Evolutionary conservation across 2,797 vertebrate genomes (phyloP), one percentile per base, ranked within the genome.

Genomic region (Falco rusticolus): DNA sequence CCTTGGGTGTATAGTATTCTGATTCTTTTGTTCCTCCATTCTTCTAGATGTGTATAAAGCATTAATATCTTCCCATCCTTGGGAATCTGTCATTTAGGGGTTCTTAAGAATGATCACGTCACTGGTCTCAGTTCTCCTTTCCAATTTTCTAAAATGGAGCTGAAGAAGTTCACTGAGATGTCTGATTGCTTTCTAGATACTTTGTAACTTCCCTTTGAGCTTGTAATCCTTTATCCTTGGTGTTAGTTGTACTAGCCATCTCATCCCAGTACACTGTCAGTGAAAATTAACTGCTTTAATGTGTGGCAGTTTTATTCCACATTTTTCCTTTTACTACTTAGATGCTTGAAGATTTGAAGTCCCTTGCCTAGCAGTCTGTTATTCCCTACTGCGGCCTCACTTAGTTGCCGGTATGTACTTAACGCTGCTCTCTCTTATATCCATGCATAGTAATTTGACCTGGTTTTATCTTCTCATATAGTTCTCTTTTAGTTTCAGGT

Each of bases 111-210:
- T 6, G 39, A 37, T 21, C 11, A 39, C 26, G n/a, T 21, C 22
- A 4, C 60, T 31, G 56, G 2, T 93, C 76, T 96, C 86, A 11
- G 91, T 96, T 95, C 91, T 90, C 31, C 83, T 91, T 94, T 66
- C 85, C 47, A 26, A 15, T 33, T 76, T 84, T 39, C 56, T 63
- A 3, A 70, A 66, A 20, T 0, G 3, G 43, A 85, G 61, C 50
- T 80, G 71, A 25, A 78, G 39, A 21, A 61, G 41, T 56, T 77
- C 51, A 11, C 22, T 4, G 78, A 66, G 78, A 57, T 18, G 59
- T 10, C 84, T 21, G 17, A 19, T 24, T n/a, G 19, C n/a, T 81
- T 37, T 18, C 60, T 10, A 17, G 37, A 4, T 8, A 68, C 34
- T 41, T 45, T 63, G 34, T 50, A 3, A 21, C 25, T 70, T 60